Conservation (phyloP, 2,888 invertebrate species). For the Linnaemya vulpina region DNA sequence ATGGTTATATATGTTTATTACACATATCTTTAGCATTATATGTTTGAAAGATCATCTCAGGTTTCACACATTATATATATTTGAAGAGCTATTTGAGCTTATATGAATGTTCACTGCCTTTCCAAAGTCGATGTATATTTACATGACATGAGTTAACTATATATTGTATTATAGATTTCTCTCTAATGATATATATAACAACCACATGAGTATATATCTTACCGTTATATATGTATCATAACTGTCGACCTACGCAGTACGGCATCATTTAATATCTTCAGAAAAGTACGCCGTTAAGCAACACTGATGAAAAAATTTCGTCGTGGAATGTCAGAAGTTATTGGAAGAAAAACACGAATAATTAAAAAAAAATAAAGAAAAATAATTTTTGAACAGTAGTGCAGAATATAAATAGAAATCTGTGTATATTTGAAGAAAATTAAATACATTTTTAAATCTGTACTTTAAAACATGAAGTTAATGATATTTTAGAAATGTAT, state of each 20-base stretch:
- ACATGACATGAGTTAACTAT: no score
- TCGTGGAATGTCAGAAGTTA: conserved; percentile 68
- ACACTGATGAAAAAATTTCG: conserved; percentile 22
- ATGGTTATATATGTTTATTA: no score
- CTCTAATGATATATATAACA: no score
- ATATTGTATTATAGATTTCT: no score
- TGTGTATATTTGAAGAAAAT: conserved; percentile 16
- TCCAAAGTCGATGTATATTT: no score
- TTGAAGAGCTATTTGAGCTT: no score
- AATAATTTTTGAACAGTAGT: conserved; percentile 27
- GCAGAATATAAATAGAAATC: conserved; percentile 22
- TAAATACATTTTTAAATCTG: neutral
- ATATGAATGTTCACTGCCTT: no score
- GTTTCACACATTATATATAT: no score
- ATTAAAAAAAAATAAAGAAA: conserved; percentile 28
- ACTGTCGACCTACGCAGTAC: neutral
- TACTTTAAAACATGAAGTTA: neutral
- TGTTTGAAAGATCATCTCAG: no score
- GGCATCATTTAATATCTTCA: neutral
- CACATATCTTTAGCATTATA: no score
- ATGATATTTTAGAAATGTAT: neutral
- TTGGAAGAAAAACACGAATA: conserved; percentile 61
- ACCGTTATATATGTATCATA: no score
- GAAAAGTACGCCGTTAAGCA: conserved; percentile 1
- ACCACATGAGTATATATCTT: neutral